Conservation (phyloP, 2,113 vertebrate species). For the Rallus limicola region DNA sequence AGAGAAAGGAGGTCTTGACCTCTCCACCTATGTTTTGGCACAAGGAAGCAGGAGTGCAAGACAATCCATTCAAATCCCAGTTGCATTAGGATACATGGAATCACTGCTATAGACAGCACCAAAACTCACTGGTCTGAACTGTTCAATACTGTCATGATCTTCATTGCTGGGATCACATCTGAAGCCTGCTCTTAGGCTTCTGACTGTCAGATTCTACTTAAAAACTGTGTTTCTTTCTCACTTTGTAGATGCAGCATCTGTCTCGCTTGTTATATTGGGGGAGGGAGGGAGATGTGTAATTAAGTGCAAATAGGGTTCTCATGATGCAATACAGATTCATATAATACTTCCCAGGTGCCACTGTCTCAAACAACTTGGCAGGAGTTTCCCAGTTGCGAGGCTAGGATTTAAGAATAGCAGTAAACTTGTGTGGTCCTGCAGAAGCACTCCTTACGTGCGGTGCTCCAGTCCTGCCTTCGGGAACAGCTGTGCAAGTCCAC, state of each 20-base stretch:
- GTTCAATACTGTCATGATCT: neutral
- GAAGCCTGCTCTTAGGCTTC: neutral
- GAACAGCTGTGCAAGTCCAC: constrained; percentile 65
- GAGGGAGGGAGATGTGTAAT: neutral
- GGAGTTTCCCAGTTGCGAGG: neutral
- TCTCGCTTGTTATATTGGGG: neutral
- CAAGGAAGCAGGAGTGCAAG: neutral
- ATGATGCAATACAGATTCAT: constrained; percentile 37
- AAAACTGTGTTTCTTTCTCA: constrained; percentile 9
- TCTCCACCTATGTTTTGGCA: neutral
- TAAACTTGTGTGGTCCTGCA: constrained; percentile 78
- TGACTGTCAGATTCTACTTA: neutral
- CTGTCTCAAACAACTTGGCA: constrained; percentile 20
- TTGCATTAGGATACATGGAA: neutral
- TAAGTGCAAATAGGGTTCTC: constrained; percentile 53
- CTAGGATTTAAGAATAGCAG: constrained; percentile 27
- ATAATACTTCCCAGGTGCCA: constrained; percentile 57
- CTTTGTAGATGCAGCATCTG: constrained; percentile 34
- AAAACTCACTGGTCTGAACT: neutral
- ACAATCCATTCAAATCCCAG: neutral
- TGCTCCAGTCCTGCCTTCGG: neutral
- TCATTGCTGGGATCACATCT: neutral
- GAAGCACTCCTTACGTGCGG: constrained; percentile 41
- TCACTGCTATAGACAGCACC: neutral
- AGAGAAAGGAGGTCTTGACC: neutral